A percentile compares a stretch with the other conserved stretches of the same genome.
These are phyloP conservation scores for Drosophila barbarae DNA, from an alignment of 2,888 invertebrate species.

Conservation along the genomic window DNA sequence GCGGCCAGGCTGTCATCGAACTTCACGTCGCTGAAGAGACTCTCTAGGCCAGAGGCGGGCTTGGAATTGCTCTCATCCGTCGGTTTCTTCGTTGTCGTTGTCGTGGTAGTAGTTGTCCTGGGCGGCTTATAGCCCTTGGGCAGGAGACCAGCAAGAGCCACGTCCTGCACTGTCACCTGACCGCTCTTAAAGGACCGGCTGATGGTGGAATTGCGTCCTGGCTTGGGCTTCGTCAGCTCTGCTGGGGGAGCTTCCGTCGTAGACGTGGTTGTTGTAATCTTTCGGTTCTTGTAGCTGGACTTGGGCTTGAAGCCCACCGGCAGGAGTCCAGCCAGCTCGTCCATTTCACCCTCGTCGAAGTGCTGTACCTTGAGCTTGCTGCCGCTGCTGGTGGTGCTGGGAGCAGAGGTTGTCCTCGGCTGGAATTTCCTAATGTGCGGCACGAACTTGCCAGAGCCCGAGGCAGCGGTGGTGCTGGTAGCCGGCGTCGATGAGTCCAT, in stretches of 20 bases:
- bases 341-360: slow-evolving; percentile 80
- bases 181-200: slow-evolving; percentile 82
- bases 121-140: slow-evolving; percentile 84
- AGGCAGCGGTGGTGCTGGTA: slow-evolving; percentile 75
- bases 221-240: slow-evolving; percentile 58
- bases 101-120: slow-evolving; percentile 47
- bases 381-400: slow-evolving; percentile 79
- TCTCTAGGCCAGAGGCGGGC: slow-evolving; percentile 58
- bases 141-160: slow-evolving; percentile 80
- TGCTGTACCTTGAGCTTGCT: slow-evolving; percentile 76
- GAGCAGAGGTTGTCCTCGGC: slow-evolving; percentile 79
- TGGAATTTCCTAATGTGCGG: slow-evolving; percentile 85
- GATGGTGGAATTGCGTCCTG: slow-evolving; percentile 77
- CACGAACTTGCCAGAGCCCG: slow-evolving; percentile 79
- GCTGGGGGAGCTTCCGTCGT: slow-evolving; percentile 48
- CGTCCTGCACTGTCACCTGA: slow-evolving; percentile 81
- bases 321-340: slow-evolving; percentile 83
- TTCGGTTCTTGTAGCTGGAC: slow-evolving; percentile 65
- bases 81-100: slow-evolving; percentile 47
- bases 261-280: slow-evolving; percentile 79
- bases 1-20: slow-evolving; percentile 77
- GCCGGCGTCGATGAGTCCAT: slow-evolving; percentile 80
- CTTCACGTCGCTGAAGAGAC: slow-evolving; percentile 74
- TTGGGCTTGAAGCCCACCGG: slow-evolving; percentile 82
- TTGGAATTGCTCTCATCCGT: slow-evolving; percentile 32